Base-by-base conservation (phyloP, 2,888 invertebrate genomes). In the Ethmia dodecea region DNA sequence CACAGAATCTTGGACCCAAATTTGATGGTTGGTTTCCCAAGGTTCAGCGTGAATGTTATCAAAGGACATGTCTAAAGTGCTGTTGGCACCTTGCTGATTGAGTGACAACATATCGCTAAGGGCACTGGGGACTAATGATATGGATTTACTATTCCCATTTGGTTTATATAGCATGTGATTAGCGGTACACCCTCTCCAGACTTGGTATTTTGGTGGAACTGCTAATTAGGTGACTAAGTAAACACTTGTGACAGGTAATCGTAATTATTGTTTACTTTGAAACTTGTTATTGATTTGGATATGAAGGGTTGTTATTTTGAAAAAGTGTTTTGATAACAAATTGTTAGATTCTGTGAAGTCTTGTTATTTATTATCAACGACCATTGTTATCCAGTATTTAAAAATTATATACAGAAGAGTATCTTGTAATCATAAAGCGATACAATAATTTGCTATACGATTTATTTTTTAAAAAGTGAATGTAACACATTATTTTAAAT, bases 81-180 rank as follows among this genome's bases (percentile, higher is more conserved):
- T 34, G 28, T 46, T 39, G 43, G 31, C 43, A 28, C 40, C 35
- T 28, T 47, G 42, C 34, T 51, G 47, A 28, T 48, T 47, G 13
- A 58, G 51, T 33, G 32, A 44, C 57, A 60, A 33, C 33, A 33
- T 33, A 3, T 13, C 6, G 31, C 40, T 42, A 24, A 28, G 36
- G 34, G 42, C 38, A 60, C 58, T 62, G 55, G 57, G 48, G 47
- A 43, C 33, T 37, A 63, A 49, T 65, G 55, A 55, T 52, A 28
- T 28, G 30, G n/a, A 28, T 35, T 28, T 25, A 14, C 13, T 5
- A 33, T 16, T 2, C 13, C 9, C 30, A 29, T 30, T 14, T 16
- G 15, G 5, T 20, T 33, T 34, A 27, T 28, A 34, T 34, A 28
- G 12, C 4, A 37, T 28, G 36, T 56, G 44, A 57, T 60, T 53